Percentiles rank a stretch among this genome's conserved stretches.
phyloP scores from a whole-genome alignment of 2,888 invertebrate genomes.

The Plusia festucae region DNA sequence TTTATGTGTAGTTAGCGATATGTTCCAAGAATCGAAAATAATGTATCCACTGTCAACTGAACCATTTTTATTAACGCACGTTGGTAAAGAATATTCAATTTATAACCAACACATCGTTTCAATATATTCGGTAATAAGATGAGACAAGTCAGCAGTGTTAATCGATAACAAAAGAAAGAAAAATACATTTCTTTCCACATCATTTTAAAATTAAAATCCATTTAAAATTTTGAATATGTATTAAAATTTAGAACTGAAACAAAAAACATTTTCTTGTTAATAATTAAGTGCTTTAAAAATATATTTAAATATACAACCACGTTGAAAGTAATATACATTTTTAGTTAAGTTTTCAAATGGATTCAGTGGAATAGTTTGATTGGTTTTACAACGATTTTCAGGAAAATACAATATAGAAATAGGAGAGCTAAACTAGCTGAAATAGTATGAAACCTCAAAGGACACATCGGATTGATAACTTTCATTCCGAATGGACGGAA shows the following conservation, averaged over 20 bases:
- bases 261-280: too few relatives aligned
- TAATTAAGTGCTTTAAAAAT: too few relatives aligned
- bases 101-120: background rate
- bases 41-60: background rate
- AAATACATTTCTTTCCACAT: too few relatives aligned
- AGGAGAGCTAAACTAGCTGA: background rate
- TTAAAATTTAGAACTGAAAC: too few relatives aligned
- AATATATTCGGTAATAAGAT: background rate
- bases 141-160: too few relatives aligned
- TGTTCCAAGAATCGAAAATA: background rate
- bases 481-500: slow-evolving; percentile 2
- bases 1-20: background rate
- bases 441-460: slow-evolving; percentile 5
- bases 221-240: too few relatives aligned
- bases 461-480: slow-evolving; percentile 7
- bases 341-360: background rate
- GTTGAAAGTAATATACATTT: too few relatives aligned
- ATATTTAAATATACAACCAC: too few relatives aligned
- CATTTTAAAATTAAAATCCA: too few relatives aligned
- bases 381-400: background rate
- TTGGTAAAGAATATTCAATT: background rate
- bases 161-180: too few relatives aligned
- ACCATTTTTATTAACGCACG: background rate
- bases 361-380: background rate
- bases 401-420: background rate